Evolutionary conservation across 2,888 invertebrate species (phyloP).

Genomic region (Mesochorus sp.): DNA sequence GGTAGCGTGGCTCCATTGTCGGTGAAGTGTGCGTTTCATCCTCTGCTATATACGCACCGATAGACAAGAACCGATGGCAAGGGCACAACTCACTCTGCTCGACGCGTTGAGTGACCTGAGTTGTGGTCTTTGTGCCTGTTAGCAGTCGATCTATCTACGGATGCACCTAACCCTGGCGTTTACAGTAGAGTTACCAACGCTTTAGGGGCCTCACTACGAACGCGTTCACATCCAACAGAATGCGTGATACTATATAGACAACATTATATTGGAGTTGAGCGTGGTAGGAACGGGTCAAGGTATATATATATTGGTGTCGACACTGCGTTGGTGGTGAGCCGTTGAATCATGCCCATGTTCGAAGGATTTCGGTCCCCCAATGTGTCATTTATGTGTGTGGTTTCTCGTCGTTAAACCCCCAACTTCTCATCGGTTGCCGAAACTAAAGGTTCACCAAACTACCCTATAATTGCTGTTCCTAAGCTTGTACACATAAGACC

Average conservation of each 20-base stretch:
- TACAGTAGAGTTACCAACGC: conserved; percentile 42
- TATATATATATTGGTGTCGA: conserved; percentile 20
- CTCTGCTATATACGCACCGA: conserved; percentile 15
- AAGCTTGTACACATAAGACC: background rate
- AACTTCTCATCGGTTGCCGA: background rate
- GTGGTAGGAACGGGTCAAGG: conserved; percentile 25
- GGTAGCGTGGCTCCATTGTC: too few species aligned
- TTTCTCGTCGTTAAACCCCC: conserved; percentile 8
- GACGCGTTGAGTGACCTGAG: background rate
- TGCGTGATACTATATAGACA: conserved; percentile 55
- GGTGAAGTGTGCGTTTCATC: too few species aligned
- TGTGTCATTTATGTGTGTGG: conserved; percentile 10
- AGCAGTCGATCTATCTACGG: background rate
- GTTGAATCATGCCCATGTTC: background rate
- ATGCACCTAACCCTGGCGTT: conserved; percentile 6
- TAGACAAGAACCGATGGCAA: background rate
- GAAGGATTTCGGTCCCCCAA: background rate
- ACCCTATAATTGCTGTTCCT: background rate
- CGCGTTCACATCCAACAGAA: conserved; percentile 65
- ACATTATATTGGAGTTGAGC: too few species aligned
- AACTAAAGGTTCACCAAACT: background rate
- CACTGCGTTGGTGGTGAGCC: background rate
- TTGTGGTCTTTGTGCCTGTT: background rate
- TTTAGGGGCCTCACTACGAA: conserved; percentile 64
- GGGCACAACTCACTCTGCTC: background rate